Conservation (phyloP, 37 sponge, comb jelly and placozoan genomes). For the Mnemiopsis leidyi region DNA sequence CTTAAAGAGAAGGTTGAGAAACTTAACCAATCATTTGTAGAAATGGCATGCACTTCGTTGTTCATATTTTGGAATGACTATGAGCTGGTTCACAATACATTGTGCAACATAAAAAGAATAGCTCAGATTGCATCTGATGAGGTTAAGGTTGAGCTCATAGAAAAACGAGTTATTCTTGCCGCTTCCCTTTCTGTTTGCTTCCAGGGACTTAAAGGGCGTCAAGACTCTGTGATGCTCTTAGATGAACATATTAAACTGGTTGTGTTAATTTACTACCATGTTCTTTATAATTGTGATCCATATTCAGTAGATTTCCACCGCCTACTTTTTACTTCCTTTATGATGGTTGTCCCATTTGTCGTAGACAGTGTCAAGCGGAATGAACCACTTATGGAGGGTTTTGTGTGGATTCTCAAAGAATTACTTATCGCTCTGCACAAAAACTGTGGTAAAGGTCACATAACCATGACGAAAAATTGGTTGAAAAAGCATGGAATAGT, state of each 20-base stretch:
- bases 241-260: neutral
- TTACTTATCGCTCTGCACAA: neutral
- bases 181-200: neutral
- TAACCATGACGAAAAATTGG: neutral
- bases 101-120: neutral
- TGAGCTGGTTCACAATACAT: neutral
- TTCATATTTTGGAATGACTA: neutral
- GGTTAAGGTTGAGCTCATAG: neutral
- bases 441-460: neutral
- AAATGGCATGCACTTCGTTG: neutral
- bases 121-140: neutral
- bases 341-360: neutral
- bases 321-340: neutral
- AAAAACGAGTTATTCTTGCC: neutral
- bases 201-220: neutral
- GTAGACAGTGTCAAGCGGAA: neutral
- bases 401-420: neutral
- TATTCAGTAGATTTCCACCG: neutral
- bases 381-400: neutral
- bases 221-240: neutral
- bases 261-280: neutral
- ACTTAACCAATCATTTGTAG: neutral
- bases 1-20: neutral
- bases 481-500: neutral
- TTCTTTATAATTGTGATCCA: neutral